Percentiles rank a stretch among this genome's conserved stretches.
phyloP scores from a whole-genome alignment of 2,888 invertebrate species.

The Thymelicus sylvestris region DNA sequence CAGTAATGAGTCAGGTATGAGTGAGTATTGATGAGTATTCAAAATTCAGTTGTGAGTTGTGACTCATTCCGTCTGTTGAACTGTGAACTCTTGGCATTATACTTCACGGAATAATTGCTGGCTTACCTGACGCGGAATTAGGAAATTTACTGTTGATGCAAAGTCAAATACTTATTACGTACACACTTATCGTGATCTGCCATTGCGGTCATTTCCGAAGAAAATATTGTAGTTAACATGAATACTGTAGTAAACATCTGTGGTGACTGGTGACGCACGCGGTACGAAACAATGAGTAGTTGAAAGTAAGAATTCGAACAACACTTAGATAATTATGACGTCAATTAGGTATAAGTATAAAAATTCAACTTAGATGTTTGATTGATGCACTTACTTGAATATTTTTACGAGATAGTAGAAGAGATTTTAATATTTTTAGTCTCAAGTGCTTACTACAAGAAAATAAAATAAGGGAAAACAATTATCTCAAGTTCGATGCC shows the following conservation, averaged over 20 bases:
- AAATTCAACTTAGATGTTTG: too few species aligned
- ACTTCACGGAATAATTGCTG: slow-evolving; percentile 34
- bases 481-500: too few species aligned
- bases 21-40: slow-evolving; percentile 26
- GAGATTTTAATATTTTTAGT: too few species aligned
- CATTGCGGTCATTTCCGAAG: not conserved
- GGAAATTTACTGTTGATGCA: slow-evolving; percentile 17
- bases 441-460: too few species aligned
- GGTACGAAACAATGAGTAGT: not conserved
- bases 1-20: slow-evolving; percentile 38
- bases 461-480: too few species aligned
- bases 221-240: not conserved
- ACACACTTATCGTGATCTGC: not conserved
- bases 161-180: not conserved
- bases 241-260: not conserved
- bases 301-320: not conserved
- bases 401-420: too few species aligned
- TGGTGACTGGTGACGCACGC: not conserved
- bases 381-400: too few species aligned
- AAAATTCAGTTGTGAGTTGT: slow-evolving; percentile 39
- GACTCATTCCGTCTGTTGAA: slow-evolving; percentile 38
- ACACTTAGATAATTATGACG: too few species aligned
- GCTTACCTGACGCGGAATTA: slow-evolving; percentile 30
- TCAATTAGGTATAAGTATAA: too few species aligned
- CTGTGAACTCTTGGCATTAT: slow-evolving; percentile 32